Evolutionary conservation across 1,140 invertebrate species (phyloP).

Genomic region (Cyrtorhinus lividipennis): DNA sequence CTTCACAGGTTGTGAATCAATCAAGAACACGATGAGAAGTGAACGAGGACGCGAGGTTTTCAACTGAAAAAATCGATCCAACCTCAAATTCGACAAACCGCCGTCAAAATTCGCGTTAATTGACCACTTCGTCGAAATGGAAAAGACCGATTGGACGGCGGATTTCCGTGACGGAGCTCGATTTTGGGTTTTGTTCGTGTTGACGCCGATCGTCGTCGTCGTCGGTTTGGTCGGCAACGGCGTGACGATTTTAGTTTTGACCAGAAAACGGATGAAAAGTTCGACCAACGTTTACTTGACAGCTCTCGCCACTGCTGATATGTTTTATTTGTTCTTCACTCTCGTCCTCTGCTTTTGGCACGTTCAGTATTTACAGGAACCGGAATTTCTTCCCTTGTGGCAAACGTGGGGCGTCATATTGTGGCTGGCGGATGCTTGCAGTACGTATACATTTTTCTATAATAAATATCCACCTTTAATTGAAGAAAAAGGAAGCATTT

Average conservation of each 20-base stretch:
- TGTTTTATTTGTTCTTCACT: slow-evolving; percentile 49
- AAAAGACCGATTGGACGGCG: slow-evolving; percentile 4
- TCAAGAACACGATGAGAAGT: background rate
- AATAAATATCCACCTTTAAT: no score
- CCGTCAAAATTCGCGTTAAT: no score
- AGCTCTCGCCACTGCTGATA: slow-evolving; percentile 52
- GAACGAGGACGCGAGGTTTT: background rate
- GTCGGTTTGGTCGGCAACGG: slow-evolving; percentile 53
- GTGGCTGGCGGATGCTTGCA: slow-evolving; percentile 44
- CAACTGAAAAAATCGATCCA: background rate
- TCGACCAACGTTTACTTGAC: slow-evolving; percentile 60
- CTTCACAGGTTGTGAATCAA: background rate
- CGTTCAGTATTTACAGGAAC: slow-evolving; percentile 35
- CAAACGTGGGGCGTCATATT: slow-evolving; percentile 39
- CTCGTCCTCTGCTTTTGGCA: slow-evolving; percentile 47
- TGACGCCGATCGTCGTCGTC: slow-evolving; percentile 47
- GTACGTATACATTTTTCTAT: slow-evolving; percentile 30
- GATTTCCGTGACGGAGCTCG: slow-evolving; percentile 31
- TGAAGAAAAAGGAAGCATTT: no score
- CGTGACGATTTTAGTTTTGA: slow-evolving; percentile 55
- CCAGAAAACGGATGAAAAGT: slow-evolving; percentile 51
- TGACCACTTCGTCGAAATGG: background rate
- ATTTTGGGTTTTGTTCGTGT: slow-evolving; percentile 45
- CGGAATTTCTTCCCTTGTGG: slow-evolving; percentile 33
- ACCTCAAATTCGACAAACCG: no score